A percentile compares a stretch with the other conserved stretches of the same genome.
phyloP scores from a whole-genome alignment of 2,113 vertebrate genomes.

The Erythrolamprus reginae region DNA sequence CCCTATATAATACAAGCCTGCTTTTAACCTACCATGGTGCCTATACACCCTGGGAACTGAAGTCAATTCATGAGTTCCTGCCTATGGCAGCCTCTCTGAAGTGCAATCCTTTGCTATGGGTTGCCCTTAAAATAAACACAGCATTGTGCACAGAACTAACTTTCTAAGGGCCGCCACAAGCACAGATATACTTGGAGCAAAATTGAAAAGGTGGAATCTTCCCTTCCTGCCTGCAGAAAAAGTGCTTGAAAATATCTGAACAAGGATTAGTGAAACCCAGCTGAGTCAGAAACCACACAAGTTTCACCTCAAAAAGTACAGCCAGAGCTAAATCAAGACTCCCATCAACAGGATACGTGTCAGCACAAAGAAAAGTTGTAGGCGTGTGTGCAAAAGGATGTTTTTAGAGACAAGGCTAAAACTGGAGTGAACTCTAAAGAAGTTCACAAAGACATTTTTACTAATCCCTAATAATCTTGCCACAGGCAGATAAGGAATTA shows the following conservation, averaged over 20 bases:
- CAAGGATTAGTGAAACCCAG: neutral
- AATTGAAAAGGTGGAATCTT: neutral
- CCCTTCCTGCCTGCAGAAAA: neutral
- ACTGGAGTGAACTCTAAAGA: neutral
- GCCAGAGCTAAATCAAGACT: neutral
- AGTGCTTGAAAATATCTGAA: neutral
- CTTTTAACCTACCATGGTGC: neutral
- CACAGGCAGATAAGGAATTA: constrained; percentile 7
- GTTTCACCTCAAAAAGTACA: neutral
- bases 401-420: neutral
- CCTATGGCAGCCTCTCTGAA: no score
- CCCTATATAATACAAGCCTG: neutral
- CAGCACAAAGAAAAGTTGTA: neutral
- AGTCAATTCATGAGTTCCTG: neutral
- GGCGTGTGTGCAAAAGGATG: neutral
- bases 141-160: neutral
- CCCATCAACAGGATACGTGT: neutral
- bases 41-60: neutral
- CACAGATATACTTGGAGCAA: neutral
- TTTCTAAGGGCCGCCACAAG: neutral
- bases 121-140: neutral
- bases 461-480: neutral
- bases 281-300: neutral
- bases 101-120: neutral
- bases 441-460: neutral